Base-by-base conservation (phyloP, 2,113 vertebrate species). In the Erinaceus europaeus region DNA sequence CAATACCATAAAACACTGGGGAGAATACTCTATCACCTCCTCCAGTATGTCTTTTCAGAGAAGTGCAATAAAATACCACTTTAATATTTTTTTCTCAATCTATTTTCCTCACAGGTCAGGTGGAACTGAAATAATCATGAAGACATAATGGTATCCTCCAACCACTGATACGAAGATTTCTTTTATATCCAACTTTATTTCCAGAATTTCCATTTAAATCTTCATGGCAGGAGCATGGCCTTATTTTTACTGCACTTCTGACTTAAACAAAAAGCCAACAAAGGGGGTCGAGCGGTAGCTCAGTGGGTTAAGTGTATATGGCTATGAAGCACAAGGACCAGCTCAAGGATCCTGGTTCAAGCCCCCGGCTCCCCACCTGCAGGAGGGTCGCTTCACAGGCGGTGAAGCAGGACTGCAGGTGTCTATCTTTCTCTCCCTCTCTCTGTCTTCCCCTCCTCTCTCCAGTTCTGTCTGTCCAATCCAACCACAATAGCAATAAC, bases 21-120 rank as follows among this genome's bases (percentile, higher is more conserved):
- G 20, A 79, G 72, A 55, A 48, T 57, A 36, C 9, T 62, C 21
- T 57, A 61, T 34, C 17, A 14, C 23, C 57, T 75, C 27, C 40
- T 23, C 9, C 10, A 80, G n/a, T 21, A 73, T 44, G 64, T 64
- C 83, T 83, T 29, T 86, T 23, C 67, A 52, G 52, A 72, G 83
- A 86, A 73, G 14, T 62, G 23, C 21, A 86, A 52, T 55, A 38
- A 74, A 84, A 78, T 57, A 8, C 36, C 79, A 89, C 13, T 40
- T 62, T 86, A 67, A 20, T 68, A 13, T 8, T 44, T 55, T 64
- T 64, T n/a, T 62, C 13, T 81, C 75, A 64, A 9, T 75, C 3
- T 12, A 44, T 61, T 85, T 89, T 88, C 55, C 50, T 85, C 65
- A 55, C 67, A 73, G 55, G 36, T 78, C 29, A 55, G n/a, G n/a